A percentile compares a stretch with the other conserved stretches of the same genome.
Evolutionary conservation across 2,797 vertebrate species (phyloP).

Genomic region (Ispidina picta): DNA sequence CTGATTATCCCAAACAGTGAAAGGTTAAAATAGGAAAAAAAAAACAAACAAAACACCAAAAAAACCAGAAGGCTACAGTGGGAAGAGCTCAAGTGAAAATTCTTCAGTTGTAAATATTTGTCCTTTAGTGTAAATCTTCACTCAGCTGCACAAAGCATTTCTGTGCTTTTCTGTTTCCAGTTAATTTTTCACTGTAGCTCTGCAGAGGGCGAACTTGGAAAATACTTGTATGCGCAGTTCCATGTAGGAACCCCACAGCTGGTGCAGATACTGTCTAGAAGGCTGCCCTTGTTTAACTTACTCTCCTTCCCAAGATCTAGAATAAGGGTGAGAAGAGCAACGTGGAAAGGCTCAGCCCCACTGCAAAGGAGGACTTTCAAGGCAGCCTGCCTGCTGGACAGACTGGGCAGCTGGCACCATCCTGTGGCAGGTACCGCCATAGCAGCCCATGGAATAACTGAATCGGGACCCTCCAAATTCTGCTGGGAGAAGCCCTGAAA

Average conservation of each 20-base stretch:
- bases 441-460: not conserved
- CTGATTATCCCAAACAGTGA: not conserved
- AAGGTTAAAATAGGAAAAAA: not conserved
- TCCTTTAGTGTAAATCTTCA: not conserved
- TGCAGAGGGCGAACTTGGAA: not conserved
- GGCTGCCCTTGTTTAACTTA: not conserved
- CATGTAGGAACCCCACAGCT: not conserved
- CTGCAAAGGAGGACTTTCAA: not conserved
- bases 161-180: not conserved
- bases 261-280: not conserved
- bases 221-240: not conserved
- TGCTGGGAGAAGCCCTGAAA: not conserved
- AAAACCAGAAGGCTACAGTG: not conserved
- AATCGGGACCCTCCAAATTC: not conserved
- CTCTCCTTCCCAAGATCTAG: not conserved
- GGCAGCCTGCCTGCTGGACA: accelerated
- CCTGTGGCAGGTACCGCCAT: not conserved
- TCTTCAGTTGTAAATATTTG: not conserved
- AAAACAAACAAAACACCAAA: no score
- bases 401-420: conserved; percentile 4
- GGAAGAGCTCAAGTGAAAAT: not conserved
- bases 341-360: not conserved
- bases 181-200: not conserved
- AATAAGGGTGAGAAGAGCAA: not conserved
- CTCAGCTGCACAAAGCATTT: not conserved